Evolutionary conservation across 2,797 vertebrate species (phyloP).

Genomic region (Botia almorhae): DNA sequence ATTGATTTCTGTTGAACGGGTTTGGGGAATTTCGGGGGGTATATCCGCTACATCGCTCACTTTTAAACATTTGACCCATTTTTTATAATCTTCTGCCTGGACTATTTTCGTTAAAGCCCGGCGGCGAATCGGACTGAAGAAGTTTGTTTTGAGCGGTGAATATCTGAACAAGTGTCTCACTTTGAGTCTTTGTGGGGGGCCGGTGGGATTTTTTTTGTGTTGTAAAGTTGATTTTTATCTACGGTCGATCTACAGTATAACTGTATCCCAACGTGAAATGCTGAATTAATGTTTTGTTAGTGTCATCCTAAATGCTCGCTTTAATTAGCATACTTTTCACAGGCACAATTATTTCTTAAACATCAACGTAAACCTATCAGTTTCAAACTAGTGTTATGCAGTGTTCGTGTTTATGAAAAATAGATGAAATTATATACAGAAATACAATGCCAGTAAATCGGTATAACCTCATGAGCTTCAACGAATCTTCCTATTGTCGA

Average conservation of each 20-base stretch:
- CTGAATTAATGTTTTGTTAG: neutral
- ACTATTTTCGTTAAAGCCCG: neutral
- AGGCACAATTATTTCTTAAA: neutral
- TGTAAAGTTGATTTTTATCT: neutral
- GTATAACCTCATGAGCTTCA: no score
- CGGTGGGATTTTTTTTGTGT: conserved; percentile 15
- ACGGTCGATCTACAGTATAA: neutral
- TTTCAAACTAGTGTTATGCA: neutral
- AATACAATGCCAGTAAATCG: no score
- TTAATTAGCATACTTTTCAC: neutral
- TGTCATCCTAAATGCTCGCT: neutral
- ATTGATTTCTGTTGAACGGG: conserved; percentile 23
- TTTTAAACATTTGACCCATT: neutral
- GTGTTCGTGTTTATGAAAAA: no score
- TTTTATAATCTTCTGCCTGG: neutral
- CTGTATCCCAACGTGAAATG: neutral
- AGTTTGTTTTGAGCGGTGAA: conserved; percentile 5
- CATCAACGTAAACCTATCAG: neutral
- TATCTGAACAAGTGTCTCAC: conserved; percentile 29
- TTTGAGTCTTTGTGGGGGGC: conserved; percentile 44
- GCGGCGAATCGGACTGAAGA: no score
- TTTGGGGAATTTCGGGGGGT: conserved; percentile 5
- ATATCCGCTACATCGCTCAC: neutral
- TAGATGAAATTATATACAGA: no score
- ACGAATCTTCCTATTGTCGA: no score